Evolutionary conservation across 2,113 vertebrate genomes (phyloP), one percentile per base, ranked within the genome.

Genomic region (Origma solitaria): DNA sequence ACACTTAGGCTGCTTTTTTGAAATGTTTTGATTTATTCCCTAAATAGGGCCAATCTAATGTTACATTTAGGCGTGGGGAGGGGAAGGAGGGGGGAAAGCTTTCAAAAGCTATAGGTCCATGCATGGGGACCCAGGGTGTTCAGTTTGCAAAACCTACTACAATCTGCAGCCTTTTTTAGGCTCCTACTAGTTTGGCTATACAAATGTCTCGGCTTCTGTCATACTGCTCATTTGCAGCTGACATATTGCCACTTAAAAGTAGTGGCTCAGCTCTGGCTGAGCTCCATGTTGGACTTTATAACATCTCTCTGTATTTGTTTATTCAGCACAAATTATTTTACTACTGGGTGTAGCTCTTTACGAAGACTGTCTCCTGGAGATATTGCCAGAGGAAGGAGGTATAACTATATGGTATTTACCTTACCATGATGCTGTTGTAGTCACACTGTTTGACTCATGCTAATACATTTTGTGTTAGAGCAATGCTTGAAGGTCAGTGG

Each of bases 271-370:
- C 61, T 90, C 86, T 93, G 90, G 60, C 86, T 81, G 37, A 70
- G 53, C 57, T 95, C 64, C 88, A n/a, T 3, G 38, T 3, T 88
- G 80, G 58, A 66, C 93, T 93, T 92, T 94, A 73, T 84, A 88
- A 85, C 68, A 90, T 49, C 60, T 86, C 82, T 50, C 82, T 22
- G 15, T 77, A 77, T 96, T 93, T 94, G 92, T 82, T 93, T 94
- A 90, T 24, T 44, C 72, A 78, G 90, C 16, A 68, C 44, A 75
- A 90, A 86, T 68, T 35, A 96, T 95, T 96, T 96, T 95, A 94
- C 82, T 95, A 56, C 27, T 54, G 93, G 94, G 96, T 81, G 94
- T 78, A 94, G 72, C 76, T 81, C 79, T 92, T 81, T 86, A 80
- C 71, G 64, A 95, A 92, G 64, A 58, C 82, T 75, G 64, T 76